Evolutionary conservation across 2,888 invertebrate genomes (phyloP).

Genomic region (Pilophorus perplexus): DNA sequence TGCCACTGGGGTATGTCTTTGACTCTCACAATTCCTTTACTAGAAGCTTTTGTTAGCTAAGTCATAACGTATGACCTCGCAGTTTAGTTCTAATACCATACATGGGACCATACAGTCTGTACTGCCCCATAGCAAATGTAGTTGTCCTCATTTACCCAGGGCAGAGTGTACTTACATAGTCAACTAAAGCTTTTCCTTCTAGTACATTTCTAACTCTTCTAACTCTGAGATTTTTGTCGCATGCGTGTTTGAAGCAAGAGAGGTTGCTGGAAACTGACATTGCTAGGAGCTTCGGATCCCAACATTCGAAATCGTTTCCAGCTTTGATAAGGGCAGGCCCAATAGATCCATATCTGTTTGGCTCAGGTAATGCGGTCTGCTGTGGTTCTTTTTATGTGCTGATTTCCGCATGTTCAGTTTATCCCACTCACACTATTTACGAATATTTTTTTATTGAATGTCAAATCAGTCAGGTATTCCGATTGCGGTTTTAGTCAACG

Average conservation of each 20-base stretch:
- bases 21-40: not conserved
- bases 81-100: too few species aligned
- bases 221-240: not conserved
- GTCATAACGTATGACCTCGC: too few species aligned
- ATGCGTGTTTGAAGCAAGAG: conserved; percentile 58
- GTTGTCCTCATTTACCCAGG: too few species aligned
- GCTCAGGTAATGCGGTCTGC: conserved; percentile 64
- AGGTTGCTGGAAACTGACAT: conserved; percentile 74
- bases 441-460: too few species aligned
- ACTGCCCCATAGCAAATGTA: too few species aligned
- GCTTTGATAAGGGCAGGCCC: conserved; percentile 77
- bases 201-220: not conserved
- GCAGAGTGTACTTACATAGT: too few species aligned
- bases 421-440: too few species aligned
- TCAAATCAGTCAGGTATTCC: too few species aligned
- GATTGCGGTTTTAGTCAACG: too few species aligned
- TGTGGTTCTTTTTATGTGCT: not conserved
- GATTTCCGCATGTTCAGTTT: not conserved
- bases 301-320: conserved; percentile 76
- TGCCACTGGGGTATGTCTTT: too few species aligned
- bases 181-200: too few species aligned
- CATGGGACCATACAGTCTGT: too few species aligned
- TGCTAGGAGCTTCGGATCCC: conserved; percentile 61
- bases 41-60: not conserved
- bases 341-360: conserved; percentile 80